Evolutionary conservation across 1,140 invertebrate species (phyloP), one percentile per base, ranked within the genome.

Genomic region (Drosophila repleta): DNA sequence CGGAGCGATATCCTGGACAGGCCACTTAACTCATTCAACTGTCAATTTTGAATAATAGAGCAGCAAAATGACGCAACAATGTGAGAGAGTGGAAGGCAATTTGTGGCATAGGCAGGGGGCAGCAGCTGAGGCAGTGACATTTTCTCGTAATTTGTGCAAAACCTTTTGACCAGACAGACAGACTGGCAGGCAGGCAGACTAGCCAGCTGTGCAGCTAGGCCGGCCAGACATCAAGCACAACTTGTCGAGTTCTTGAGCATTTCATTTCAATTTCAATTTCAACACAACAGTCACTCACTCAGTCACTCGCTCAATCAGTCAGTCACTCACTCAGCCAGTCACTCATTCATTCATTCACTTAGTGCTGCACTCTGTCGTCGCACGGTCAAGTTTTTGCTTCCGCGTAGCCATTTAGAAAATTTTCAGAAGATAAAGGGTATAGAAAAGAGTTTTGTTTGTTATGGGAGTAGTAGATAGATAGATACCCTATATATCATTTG

Each of bases 1-100:
- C 45, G 29, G 32, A 37, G 39, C 57, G 41, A 45, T 21, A 26
- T 45, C 41, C 52, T 58, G 39, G 60, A 64, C 69, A 73, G 75
- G 78, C 83, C 82, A 87, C 77, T 87, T 87, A 67, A 76, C 79
- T 78, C 79, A 88, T 79, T 87, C 84, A 87, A 73, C 84, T 88
- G 79, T 83, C 84, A 89, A 83, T 88, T 88, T 88, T 89, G 84
- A 88, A 88, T 88, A 88, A 89, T 83, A 79, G 79, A 83, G 62
- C 72, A 83, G 73, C 76, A 82, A 87, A 88, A 79, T 88, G 82
- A 76, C 75, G 78, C 75, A 83, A 88, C 82, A 82, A 87, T 88
- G 66, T 29, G 29, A 13, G 17, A 26, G 39, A 17, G 49, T 58
- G 41, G 37, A 49, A 29, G 24, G 41, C 64, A 32, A 43, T 43